A percentile compares a stretch with the other conserved stretches of the same genome.
Conservation (phyloP, 2,113 vertebrate species). For the Perca flavescens region DNA sequence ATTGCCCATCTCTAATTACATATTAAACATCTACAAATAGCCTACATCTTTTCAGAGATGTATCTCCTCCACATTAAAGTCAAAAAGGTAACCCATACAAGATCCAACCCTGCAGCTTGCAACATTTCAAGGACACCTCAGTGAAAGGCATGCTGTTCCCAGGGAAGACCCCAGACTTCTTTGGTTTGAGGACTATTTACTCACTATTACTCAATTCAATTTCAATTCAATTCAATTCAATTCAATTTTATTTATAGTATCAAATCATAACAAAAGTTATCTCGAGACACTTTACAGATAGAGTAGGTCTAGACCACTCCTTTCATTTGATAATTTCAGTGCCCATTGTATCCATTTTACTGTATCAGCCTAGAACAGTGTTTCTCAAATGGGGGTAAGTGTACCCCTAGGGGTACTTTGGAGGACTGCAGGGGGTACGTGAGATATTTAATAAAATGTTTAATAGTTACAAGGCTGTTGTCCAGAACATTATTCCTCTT, state of each 20-base stretch:
- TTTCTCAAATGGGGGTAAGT: no score
- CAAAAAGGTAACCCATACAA: not conserved
- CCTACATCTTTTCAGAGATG: not conserved
- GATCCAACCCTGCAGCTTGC: not conserved
- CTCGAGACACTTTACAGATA: no score
- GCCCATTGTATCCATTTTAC: no score
- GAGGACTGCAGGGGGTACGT: no score
- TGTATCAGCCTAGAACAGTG: not conserved
- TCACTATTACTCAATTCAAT: not conserved
- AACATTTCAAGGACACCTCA: conserved; percentile 15
- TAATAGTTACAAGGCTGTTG: no score
- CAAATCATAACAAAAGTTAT: no score
- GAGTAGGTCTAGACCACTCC: no score
- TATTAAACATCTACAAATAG: not conserved
- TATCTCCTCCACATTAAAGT: conserved; percentile 4
- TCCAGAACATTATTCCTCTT: no score
- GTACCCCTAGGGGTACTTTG: no score
- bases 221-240: no score
- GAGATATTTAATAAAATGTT: no score
- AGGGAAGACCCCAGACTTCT: not conserved
- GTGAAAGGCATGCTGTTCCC: not conserved
- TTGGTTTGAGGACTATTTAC: not conserved
- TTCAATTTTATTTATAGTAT: no score
- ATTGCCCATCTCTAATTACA: not conserved
- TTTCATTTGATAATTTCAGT: not conserved